Percentiles rank a stretch among this genome's conserved stretches.
These are phyloP conservation scores for Sylvia atricapilla DNA, from an alignment of 2,113 vertebrate species.

Conservation along the genomic window DNA sequence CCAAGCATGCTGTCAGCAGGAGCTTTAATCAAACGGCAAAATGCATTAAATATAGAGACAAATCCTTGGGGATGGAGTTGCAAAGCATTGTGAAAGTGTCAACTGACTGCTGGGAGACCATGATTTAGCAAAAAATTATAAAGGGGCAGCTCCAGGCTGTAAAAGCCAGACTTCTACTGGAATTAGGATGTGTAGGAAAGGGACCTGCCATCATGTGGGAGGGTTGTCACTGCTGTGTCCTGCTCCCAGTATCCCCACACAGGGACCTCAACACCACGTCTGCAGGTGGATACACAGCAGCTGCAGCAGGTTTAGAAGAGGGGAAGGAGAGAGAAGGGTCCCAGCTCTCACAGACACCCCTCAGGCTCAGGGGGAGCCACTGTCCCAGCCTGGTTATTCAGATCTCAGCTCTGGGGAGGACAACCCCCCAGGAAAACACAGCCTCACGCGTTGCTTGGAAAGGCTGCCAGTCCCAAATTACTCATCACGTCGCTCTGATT, in stretches of 20 bases:
- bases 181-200: not conserved
- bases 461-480: not conserved
- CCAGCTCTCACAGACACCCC: not conserved
- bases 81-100: not conserved
- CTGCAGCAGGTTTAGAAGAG: not conserved
- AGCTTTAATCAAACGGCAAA: not conserved
- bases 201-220: not conserved
- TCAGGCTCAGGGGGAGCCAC: not conserved
- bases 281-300: not conserved
- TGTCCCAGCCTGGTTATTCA: not conserved
- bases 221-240: not conserved
- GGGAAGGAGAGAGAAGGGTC: not conserved
- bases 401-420: not conserved
- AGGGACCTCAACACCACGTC: fast-evolving
- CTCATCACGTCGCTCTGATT: not conserved
- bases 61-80: not conserved
- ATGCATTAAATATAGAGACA: not conserved
- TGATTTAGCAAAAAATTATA: slow-evolving; percentile 27
- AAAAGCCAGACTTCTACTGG: not conserved
- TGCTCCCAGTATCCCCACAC: not conserved
- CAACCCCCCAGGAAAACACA: not conserved
- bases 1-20: slow-evolving; percentile 2
- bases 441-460: not conserved
- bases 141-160: not conserved
- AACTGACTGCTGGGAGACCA: not conserved